Base-by-base conservation (phyloP, 2,797 vertebrate species). In the Chaunax sp. region DNA sequence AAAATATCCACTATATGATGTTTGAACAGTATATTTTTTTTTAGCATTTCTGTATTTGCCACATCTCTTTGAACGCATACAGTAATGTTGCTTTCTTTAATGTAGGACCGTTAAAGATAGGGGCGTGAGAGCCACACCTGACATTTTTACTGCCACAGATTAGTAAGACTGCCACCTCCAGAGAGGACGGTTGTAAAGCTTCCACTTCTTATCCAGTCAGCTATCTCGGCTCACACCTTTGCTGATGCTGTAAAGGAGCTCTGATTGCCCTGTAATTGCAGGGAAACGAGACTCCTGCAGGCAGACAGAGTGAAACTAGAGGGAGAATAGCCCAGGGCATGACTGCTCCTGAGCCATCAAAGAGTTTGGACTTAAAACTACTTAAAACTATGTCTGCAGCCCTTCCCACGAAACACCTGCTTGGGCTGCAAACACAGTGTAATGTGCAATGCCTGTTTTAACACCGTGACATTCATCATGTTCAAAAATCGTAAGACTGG, bases 191-290 rank as follows among this genome's bases (percentile, higher is more conserved):
- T 58, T 80, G 71, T 84, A 77, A 85, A 89, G 77, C 56, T 71
- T 81, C 62, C 67, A 65, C 68, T 63, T 69, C 78, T 88, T 90
- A 89, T 81, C 84, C 49, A 23, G 23, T 77, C 28, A 58, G 53
- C 73, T 64, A 87, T 90, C 82, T 84, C 35, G 18, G 82, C 85
- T 77, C 71, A 90, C 86, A 90, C 83, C 82, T 89, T 86, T 89
- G 82, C 69, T 89, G 84, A 89, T 83, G 83, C 80, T 80, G 52
- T 88, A 91, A 93, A 89, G 92, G 80, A 77, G 73, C 58, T 26
- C 40, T 78, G 84, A 92, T 91, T 89, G 78, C 76, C 87, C 80
- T 79, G 77, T 87, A 90, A 92, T 90, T 92, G 87, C 78, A 88
- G 60, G 81, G 75, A 89, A 90, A 85, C 74, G 83, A 71, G 37